Conservation (phyloP, 2,113 vertebrate genomes). For the Lontra canadensis region DNA sequence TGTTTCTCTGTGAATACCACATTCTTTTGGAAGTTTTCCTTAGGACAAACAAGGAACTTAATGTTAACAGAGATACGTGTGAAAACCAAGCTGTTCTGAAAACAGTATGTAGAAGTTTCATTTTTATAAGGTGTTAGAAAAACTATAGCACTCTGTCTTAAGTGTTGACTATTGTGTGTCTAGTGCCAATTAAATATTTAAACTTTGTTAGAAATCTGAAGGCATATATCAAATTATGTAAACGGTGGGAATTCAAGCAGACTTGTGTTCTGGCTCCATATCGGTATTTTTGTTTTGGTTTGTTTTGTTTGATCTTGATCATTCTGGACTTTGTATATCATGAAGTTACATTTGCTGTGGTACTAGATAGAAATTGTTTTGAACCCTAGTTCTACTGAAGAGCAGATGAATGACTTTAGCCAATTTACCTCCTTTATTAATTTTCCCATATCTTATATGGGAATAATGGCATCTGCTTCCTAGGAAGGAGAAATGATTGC, state of each 20-base stretch:
- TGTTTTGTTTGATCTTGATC: background rate
- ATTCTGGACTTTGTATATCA: background rate
- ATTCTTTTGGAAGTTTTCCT: background rate
- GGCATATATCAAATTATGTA: background rate
- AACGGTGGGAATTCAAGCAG: background rate
- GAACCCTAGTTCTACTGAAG: background rate
- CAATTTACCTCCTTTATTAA: background rate
- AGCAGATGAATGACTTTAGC: background rate
- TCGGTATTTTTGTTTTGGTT: background rate
- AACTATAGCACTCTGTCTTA: background rate
- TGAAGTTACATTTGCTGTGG: background rate
- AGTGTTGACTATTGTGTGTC: background rate
- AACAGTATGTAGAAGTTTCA: background rate
- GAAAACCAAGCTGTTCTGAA: slow-evolving; percentile 20
- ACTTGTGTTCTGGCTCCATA: background rate
- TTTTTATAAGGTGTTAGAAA: background rate
- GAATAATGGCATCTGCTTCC: background rate
- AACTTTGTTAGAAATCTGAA: background rate
- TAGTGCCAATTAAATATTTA: slow-evolving; percentile 13
- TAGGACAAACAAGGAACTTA: background rate
- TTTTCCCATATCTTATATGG: background rate
- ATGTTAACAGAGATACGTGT: background rate
- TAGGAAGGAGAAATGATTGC: background rate
- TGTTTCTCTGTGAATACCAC: background rate
- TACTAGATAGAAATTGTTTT: background rate